Evolutionary conservation across 1,140 invertebrate genomes (phyloP).

Genomic region (Idris sp.): DNA sequence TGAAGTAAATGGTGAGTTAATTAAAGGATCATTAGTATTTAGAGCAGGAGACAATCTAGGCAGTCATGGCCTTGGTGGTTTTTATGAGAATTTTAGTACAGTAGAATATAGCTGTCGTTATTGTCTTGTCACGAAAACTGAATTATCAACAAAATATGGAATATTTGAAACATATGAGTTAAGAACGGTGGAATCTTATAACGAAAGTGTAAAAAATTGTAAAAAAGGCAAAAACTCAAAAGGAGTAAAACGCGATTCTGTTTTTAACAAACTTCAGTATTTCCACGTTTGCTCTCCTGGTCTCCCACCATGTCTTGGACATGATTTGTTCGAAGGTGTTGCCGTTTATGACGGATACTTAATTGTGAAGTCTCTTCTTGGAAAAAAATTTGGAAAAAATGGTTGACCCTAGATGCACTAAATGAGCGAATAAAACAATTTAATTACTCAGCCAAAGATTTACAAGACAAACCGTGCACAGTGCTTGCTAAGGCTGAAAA

Average conservation of each 20-base stretch:
- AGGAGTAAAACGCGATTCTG: too few species aligned
- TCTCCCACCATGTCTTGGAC: constrained; percentile 36
- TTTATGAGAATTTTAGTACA: not conserved
- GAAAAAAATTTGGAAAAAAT: constrained; percentile 41
- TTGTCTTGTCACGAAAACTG: too few species aligned
- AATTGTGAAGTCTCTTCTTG: constrained; percentile 49
- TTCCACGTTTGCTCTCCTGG: constrained; percentile 61
- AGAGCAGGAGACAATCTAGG: constrained; percentile 27
- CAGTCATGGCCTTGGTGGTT: not conserved
- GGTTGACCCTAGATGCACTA: constrained; percentile 49
- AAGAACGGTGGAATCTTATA: too few species aligned
- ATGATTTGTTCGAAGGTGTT: constrained; percentile 41
- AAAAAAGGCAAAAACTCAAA: too few species aligned
- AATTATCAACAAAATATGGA: too few species aligned
- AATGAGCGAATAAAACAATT: constrained; percentile 55
- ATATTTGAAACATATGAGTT: too few species aligned
- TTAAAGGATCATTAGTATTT: constrained; percentile 63
- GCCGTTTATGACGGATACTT: constrained; percentile 54
- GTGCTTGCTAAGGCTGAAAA: constrained; percentile 8
- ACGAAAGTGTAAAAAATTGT: too few species aligned
- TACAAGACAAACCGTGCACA: constrained; percentile 45
- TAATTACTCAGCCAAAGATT: constrained; percentile 57
- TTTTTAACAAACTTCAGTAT: constrained; percentile 28
- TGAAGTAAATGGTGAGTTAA: constrained; percentile 22
- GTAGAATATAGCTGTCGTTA: not conserved